Conservation (phyloP, 2,113 vertebrate genomes). For the Anser cygnoides region DNA sequence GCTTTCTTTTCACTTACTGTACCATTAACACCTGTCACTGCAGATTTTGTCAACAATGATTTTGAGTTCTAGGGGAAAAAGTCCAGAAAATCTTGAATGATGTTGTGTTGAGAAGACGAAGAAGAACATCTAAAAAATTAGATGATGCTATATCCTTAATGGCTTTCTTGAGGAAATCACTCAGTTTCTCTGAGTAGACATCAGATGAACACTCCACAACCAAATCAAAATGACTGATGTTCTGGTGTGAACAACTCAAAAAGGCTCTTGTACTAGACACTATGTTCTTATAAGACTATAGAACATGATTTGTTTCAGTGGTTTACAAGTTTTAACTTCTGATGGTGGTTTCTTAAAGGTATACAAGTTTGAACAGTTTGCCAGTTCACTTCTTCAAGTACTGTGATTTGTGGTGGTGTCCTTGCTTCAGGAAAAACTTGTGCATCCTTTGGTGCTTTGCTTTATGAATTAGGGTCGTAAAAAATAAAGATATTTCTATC, state of each 20-base stretch:
- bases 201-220: background rate
- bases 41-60: background rate
- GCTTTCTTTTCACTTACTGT: background rate
- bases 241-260: background rate
- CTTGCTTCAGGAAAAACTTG: background rate
- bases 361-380: background rate
- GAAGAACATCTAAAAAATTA: background rate
- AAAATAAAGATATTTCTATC: background rate
- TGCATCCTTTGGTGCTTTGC: rapidly evolving
- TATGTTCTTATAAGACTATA: background rate
- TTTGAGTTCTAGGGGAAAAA: background rate
- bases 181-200: background rate
- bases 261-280: background rate
- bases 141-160: background rate
- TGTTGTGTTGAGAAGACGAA: background rate
- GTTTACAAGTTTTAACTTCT: background rate
- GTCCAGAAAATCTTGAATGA: background rate
- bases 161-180: background rate
- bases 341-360: background rate
- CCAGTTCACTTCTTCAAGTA: background rate
- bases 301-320: background rate
- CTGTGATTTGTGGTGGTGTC: background rate
- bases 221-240: background rate
- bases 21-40: background rate
- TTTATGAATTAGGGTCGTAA: background rate